phyloP scores from a whole-genome alignment of 1,140 invertebrate genomes.

The Macrosteles quadrilineatus region DNA sequence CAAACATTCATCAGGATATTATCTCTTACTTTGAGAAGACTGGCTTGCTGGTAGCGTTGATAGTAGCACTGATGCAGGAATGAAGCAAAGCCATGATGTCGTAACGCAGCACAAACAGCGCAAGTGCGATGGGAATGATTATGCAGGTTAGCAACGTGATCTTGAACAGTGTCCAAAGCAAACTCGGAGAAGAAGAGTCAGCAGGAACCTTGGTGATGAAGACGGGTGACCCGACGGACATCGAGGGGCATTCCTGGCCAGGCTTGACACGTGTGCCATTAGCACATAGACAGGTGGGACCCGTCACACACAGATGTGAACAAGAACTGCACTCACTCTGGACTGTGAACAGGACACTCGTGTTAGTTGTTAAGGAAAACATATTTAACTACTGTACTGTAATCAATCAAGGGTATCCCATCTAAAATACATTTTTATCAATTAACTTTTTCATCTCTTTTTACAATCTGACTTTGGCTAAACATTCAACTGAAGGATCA shows the following conservation, averaged over 20 bases:
- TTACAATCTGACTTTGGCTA: no score
- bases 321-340: slow-evolving; percentile 33
- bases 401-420: no score
- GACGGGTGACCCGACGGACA: neutral
- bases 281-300: slow-evolving; percentile 36
- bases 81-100: neutral
- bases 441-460: no score
- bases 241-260: slow-evolving; percentile 18
- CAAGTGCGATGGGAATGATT: neutral
- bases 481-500: no score
- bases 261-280: slow-evolving; percentile 36
- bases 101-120: neutral
- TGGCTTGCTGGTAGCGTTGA: slow-evolving; percentile 7
- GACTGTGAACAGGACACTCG: slow-evolving; percentile 20
- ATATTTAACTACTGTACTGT: no score
- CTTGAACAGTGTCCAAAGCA: slow-evolving; percentile 9
- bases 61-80: neutral
- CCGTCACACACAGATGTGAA: slow-evolving; percentile 35
- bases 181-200: neutral
- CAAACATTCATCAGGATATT: no score
- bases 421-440: no score
- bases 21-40: slow-evolving; percentile 19
- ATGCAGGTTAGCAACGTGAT: neutral
- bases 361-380: no score
- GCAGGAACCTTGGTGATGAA: neutral